These are phyloP conservation scores for Drosophila longiperda DNA, from an alignment of 2,888 invertebrate genomes.

Conservation along the genomic window DNA sequence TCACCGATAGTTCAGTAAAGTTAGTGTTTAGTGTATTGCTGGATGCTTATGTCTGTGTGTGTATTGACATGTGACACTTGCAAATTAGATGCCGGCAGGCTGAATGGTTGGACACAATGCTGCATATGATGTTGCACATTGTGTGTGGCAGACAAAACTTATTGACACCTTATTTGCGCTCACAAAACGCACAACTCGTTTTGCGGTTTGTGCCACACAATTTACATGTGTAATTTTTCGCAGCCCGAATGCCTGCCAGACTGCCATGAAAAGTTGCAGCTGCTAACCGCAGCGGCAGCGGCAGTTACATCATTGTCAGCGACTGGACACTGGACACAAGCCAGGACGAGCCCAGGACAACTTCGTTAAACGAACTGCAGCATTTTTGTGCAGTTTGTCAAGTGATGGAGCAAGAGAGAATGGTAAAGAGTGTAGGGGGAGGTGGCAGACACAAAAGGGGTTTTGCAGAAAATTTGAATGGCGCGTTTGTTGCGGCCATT, in stretches of 20 bases:
- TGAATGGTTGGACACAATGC: constrained; percentile 37
- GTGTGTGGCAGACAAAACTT: constrained; percentile 63
- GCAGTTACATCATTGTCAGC: constrained; percentile 55
- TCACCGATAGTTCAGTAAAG: not conserved
- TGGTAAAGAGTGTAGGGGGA: not conserved
- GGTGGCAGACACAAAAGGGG: not conserved
- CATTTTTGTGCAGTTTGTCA: constrained; percentile 57
- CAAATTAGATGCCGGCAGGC: constrained; percentile 72
- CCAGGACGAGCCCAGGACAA: constrained; percentile 50
- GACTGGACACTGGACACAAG: constrained; percentile 28
- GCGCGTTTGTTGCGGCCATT: constrained; percentile 58
- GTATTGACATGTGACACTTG: constrained; percentile 77
- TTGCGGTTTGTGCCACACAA: constrained; percentile 77
- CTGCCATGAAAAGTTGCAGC: constrained; percentile 65
- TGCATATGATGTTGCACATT: constrained; percentile 37
- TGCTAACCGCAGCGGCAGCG: constrained; percentile 41
- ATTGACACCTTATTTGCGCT: constrained; percentile 75
- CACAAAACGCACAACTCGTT: constrained; percentile 66
- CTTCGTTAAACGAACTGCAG: constrained; percentile 68
- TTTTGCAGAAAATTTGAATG: constrained; percentile 42
- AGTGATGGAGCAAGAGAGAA: not conserved
- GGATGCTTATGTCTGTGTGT: constrained; percentile 7
- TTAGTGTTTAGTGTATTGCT: not conserved
- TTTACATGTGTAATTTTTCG: constrained; percentile 82
- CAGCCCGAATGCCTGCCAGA: constrained; percentile 30